A percentile compares a stretch with the other conserved stretches of the same genome.
Conservation (phyloP, 2,113 vertebrate genomes). For the Physeter macrocephalus region DNA sequence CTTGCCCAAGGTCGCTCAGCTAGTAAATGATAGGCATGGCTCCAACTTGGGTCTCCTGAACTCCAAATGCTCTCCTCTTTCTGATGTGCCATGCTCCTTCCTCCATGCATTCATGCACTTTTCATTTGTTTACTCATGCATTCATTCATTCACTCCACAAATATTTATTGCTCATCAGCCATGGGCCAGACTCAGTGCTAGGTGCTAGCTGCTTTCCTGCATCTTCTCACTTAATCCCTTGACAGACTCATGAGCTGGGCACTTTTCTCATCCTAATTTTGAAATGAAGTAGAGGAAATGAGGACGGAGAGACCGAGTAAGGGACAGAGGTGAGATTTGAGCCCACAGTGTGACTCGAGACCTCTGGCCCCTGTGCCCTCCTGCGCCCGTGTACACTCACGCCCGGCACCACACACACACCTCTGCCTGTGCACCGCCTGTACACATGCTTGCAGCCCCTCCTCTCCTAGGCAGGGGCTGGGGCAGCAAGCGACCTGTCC, state of each 20-base stretch:
- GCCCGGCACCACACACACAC: not conserved
- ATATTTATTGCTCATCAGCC: too few relatives aligned
- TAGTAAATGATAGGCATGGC: not conserved
- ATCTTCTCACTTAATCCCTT: not conserved
- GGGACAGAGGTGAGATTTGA: not conserved
- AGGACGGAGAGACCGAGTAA: not conserved
- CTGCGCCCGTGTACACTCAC: not conserved
- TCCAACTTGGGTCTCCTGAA: not conserved
- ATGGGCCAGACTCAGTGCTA: not conserved
- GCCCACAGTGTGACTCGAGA: not conserved
- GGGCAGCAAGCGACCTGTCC: not conserved
- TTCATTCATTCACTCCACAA: not conserved
- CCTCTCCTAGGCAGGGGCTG: not conserved
- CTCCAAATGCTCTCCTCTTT: not conserved
- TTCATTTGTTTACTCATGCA: not conserved
- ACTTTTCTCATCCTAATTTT: not conserved
- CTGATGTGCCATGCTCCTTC: not conserved
- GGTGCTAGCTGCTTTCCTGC: not conserved
- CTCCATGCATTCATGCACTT: not conserved
- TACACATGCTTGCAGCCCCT: not conserved
- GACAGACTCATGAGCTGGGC: not conserved
- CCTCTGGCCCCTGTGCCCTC: not conserved
- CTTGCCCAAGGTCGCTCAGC: slow-evolving; percentile 62
- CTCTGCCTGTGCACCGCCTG: not conserved
- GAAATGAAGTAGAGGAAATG: not conserved